A percentile compares a stretch with the other conserved stretches of the same genome.
These are phyloP conservation scores for Sebastes cheni DNA, from an alignment of 2,797 vertebrate species.

Conservation along the genomic window DNA sequence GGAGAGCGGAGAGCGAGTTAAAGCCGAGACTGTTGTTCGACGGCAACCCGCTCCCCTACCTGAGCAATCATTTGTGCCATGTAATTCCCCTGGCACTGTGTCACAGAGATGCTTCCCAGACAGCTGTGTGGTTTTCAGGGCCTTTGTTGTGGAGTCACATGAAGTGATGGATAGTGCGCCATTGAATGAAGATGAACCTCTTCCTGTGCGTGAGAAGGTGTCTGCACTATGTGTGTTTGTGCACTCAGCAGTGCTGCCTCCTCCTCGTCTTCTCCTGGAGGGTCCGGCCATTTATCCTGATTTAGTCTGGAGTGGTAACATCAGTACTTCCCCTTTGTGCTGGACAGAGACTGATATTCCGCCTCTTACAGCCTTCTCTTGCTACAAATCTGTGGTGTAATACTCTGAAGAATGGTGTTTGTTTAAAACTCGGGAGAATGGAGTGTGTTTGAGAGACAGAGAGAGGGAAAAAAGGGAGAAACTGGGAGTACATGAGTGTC, in stretches of 20 bases:
- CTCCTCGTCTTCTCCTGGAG: constrained; percentile 48
- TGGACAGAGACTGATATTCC: constrained; percentile 73
- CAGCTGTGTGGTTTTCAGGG: constrained; percentile 44
- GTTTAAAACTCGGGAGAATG: constrained; percentile 56
- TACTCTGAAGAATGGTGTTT: constrained; percentile 64
- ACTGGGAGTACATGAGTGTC: constrained; percentile 51
- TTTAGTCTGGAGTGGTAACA: constrained; percentile 74
- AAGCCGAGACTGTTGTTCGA: constrained; percentile 54
- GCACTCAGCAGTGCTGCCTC: constrained; percentile 45
- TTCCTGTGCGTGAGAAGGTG: constrained; percentile 57
- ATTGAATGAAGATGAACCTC: constrained; percentile 75
- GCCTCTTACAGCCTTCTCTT: constrained; percentile 38
- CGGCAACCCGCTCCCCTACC: constrained; percentile 39
- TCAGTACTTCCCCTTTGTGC: constrained; percentile 71
- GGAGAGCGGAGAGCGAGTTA: constrained; percentile 61
- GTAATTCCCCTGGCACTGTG: constrained; percentile 62
- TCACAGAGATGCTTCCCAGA: constrained; percentile 55
- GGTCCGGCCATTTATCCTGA: constrained; percentile 77
- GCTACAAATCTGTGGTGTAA: constrained; percentile 60
- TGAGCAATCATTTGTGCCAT: constrained; percentile 61
- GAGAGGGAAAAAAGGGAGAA: not conserved
- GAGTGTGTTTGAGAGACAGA: constrained; percentile 12
- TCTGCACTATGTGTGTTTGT: constrained; percentile 58
- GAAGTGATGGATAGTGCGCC: constrained; percentile 73
- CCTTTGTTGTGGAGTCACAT: constrained; percentile 55